phyloP scores from a whole-genome alignment of 2,888 invertebrate genomes.

The Deilephila porcellus region DNA sequence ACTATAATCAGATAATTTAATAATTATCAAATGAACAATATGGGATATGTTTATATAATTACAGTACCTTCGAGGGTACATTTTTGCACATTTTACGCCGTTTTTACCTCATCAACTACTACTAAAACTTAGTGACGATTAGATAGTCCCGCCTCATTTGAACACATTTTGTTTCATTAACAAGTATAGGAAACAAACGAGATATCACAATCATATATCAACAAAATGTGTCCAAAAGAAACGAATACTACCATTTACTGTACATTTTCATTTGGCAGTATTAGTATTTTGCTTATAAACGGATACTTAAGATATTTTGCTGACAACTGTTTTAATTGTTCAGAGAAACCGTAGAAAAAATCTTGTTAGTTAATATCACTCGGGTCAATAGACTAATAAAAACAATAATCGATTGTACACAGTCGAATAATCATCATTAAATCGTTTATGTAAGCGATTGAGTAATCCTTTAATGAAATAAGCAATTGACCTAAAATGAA shows the following conservation, averaged over 20 bases:
- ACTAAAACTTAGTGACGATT: neutral
- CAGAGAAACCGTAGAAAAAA: neutral
- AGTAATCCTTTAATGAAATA: no score
- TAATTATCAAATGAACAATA: neutral
- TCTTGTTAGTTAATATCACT: neutral
- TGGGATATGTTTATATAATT: no score
- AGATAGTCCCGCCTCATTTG: neutral
- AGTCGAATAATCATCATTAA: neutral
- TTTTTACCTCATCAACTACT: neutral
- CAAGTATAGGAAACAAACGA: constrained; percentile 19
- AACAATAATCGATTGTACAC: neutral
- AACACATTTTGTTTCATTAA: constrained; percentile 13
- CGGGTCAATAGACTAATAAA: neutral
- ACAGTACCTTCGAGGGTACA: no score
- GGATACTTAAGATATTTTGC: neutral
- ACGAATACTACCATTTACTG: neutral
- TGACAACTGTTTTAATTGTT: neutral
- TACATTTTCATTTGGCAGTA: constrained; percentile 4
- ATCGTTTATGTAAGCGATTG: neutral
- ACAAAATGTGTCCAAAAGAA: constrained; percentile 26
- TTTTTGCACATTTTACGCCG: neutral
- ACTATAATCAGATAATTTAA: constrained; percentile 13
- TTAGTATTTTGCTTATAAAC: neutral
- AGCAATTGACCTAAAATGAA: neutral
- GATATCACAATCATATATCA: constrained; percentile 20